phyloP scores from a whole-genome alignment of 2,888 invertebrate species.

The Aspidiotus destructor region DNA sequence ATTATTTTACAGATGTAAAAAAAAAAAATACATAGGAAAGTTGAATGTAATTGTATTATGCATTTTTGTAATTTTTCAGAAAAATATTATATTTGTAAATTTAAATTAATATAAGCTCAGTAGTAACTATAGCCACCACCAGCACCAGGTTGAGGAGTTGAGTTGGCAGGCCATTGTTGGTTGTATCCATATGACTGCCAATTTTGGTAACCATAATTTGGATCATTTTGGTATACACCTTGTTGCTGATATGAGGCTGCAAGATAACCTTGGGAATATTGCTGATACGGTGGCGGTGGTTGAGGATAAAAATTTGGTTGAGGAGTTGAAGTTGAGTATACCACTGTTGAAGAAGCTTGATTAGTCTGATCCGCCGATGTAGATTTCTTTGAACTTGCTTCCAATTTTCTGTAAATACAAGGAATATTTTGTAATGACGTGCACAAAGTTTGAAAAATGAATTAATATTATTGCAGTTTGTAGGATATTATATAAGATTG shows the following conservation, averaged over 20 bases:
- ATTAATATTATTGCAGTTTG: too few species aligned
- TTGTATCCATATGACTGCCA: slow-evolving; percentile 27
- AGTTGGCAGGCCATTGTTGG: slow-evolving; percentile 15
- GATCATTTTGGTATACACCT: slow-evolving; percentile 10
- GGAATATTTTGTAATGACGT: background rate
- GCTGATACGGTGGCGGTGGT: slow-evolving; percentile 14
- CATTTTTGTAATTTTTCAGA: background rate
- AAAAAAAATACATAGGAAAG: background rate
- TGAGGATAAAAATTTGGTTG: slow-evolving; percentile 10
- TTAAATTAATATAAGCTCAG: background rate
- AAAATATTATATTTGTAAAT: background rate
- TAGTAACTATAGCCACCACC: slow-evolving; percentile 13
- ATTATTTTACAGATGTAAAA: background rate
- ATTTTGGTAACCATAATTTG: slow-evolving; percentile 29
- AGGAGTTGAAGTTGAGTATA: slow-evolving; percentile 8
- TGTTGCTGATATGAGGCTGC: slow-evolving; percentile 9
- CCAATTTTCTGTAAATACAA: background rate
- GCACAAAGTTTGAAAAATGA: too few species aligned
- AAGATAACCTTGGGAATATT: slow-evolving; percentile 24
- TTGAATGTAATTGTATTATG: background rate
- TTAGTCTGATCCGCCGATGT: slow-evolving; percentile 4
- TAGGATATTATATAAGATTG: too few species aligned
- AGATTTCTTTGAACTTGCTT: slow-evolving; percentile 13
- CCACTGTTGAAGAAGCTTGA: slow-evolving; percentile 1
- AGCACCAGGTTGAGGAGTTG: slow-evolving; percentile 11